Percentiles rank a stretch among this genome's conserved stretches.
phyloP scores from a whole-genome alignment of 2,888 invertebrate genomes.

The Lordiphosa andalusiaca region DNA sequence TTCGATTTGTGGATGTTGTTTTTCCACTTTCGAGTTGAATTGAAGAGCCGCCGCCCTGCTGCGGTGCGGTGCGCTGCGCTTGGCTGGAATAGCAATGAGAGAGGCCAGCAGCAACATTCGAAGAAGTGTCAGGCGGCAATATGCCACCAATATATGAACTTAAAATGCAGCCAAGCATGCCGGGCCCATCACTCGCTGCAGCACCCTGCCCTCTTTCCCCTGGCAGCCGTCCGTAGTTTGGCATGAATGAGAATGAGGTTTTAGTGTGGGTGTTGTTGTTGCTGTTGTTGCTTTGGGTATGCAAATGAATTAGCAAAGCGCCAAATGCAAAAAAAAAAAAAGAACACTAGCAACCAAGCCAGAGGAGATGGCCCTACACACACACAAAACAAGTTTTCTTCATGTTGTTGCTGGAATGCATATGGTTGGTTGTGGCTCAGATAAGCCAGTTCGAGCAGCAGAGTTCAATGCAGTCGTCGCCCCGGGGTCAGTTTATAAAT shows the following conservation, averaged over 20 bases:
- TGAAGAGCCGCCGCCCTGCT: conserved; percentile 52
- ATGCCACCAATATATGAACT: conserved; percentile 71
- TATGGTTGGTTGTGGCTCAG: conserved; percentile 9
- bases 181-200: conserved; percentile 65
- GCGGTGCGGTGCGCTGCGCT: conserved; percentile 17
- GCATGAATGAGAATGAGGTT: conserved; percentile 66
- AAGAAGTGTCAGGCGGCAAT: conserved; percentile 49
- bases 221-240: conserved; percentile 31
- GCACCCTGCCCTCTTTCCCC: conserved; percentile 14
- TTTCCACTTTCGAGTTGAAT: conserved; percentile 33
- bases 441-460: conserved; percentile 11
- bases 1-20: conserved; percentile 29
- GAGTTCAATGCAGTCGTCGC: no score
- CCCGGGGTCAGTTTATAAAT: conserved; percentile 54
- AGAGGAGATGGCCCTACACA: neutral
- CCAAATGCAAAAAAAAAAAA: conserved; percentile 54
- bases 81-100: conserved; percentile 29
- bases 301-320: conserved; percentile 67
- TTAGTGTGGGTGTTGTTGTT: conserved; percentile 22
- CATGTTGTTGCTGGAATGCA: conserved; percentile 18
- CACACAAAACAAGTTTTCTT: conserved; percentile 32
- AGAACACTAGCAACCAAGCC: conserved; percentile 1
- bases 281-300: conserved; percentile 34
- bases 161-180: conserved; percentile 76
- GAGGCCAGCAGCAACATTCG: conserved; percentile 3